Percentiles rank a stretch among this genome's conserved stretches.
These are phyloP conservation scores for Drosophila repleta DNA, from an alignment of 1,140 invertebrate species.

Conservation along the genomic window DNA sequence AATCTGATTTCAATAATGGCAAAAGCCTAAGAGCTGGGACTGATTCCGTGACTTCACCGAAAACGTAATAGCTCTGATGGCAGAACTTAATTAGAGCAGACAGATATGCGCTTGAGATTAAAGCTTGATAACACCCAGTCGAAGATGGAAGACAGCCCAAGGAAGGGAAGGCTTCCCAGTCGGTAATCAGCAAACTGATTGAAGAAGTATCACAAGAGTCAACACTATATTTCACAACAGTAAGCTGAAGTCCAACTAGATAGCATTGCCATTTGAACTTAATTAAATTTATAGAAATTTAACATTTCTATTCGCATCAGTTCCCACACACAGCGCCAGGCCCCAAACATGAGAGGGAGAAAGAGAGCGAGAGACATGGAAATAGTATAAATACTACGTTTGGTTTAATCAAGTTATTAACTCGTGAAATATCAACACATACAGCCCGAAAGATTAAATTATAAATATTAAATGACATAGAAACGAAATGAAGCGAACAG, in stretches of 20 bases:
- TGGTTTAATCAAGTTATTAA: conserved; percentile 80
- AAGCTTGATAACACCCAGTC: no score
- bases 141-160: no score
- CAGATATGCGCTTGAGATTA: no score
- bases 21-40: no score
- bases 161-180: no score
- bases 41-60: no score
- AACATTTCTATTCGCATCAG: conserved; percentile 31
- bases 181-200: no score
- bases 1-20: no score
- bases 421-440: conserved; percentile 81
- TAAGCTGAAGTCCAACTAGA: background rate
- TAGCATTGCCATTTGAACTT: conserved; percentile 46
- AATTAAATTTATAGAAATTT: conserved; percentile 76
- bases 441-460: conserved; percentile 66
- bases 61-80: no score
- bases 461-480: conserved; percentile 76
- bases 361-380: conserved; percentile 22
- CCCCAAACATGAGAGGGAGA: background rate
- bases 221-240: no score
- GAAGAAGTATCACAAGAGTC: no score
- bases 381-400: conserved; percentile 42
- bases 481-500: conserved; percentile 49
- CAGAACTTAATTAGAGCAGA: no score
- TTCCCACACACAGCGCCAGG: conserved; percentile 72